Evolutionary conservation across 2,113 vertebrate genomes (phyloP).

Genomic region (Ailurus styani): DNA sequence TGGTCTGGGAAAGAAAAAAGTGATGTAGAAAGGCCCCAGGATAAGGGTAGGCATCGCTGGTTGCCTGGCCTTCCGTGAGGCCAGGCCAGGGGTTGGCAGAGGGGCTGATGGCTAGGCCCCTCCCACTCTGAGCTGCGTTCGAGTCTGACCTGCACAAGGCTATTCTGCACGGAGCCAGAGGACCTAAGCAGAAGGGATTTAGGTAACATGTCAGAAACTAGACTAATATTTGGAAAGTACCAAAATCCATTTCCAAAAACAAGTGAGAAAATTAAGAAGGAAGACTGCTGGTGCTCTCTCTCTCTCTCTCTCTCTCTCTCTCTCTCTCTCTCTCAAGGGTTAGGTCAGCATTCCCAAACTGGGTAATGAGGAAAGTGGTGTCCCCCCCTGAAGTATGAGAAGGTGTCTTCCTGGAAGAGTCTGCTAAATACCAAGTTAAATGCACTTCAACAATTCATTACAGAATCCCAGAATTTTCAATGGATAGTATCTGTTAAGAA

Average conservation of each 20-base stretch:
- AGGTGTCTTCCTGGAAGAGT: not conserved
- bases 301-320: not conserved
- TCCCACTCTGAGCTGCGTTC: not conserved
- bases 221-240: not conserved
- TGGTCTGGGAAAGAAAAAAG: not conserved
- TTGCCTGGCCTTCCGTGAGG: not conserved
- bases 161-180: not conserved
- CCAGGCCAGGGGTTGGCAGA: not conserved
- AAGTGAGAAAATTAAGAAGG: conserved; percentile 27
- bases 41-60: not conserved
- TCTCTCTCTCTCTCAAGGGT: not conserved
- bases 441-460: not conserved
- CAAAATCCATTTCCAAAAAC: conserved; percentile 26
- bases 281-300: not conserved
- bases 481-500: not conserved
- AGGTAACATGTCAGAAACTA: not conserved
- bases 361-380: not conserved
- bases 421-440: conserved; percentile 12
- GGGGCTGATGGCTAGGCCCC: not conserved
- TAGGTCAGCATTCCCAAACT: not conserved
- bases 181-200: not conserved
- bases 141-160: not conserved
- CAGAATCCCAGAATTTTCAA: not conserved
- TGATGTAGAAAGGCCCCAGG: not conserved
- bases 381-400: not conserved